These are phyloP conservation scores for Python bivittatus DNA, from an alignment of 2,113 vertebrate genomes.

Conservation along the genomic window DNA sequence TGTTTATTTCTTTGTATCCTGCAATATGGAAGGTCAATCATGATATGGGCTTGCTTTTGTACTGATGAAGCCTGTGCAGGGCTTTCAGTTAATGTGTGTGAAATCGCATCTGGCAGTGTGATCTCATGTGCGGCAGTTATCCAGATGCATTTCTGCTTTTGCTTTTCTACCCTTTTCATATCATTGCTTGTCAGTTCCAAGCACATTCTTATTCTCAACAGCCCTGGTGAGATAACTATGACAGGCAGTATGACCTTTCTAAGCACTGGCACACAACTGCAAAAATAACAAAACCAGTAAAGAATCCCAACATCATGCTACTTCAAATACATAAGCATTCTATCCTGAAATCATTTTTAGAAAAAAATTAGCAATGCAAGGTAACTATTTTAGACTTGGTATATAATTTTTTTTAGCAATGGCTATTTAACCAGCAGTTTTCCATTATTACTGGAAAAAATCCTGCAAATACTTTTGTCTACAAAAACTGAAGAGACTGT, in stretches of 20 bases:
- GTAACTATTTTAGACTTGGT: slow-evolving; percentile 31
- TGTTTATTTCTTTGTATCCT: not conserved
- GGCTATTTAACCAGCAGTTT: not conserved
- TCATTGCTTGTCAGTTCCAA: slow-evolving; percentile 55
- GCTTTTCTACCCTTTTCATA: slow-evolving; percentile 55
- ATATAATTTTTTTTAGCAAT: not conserved
- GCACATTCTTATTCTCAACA: slow-evolving; percentile 52
- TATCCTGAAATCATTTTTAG: slow-evolving; percentile 3
- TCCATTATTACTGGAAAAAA: not conserved
- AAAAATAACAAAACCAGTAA: slow-evolving; percentile 51
- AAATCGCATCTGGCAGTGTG: slow-evolving; percentile 34
- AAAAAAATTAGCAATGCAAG: slow-evolving; percentile 17
- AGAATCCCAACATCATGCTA: slow-evolving; percentile 30
- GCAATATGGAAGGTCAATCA: not conserved
- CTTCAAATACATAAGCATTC: slow-evolving; percentile 39
- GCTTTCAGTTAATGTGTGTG: slow-evolving; percentile 29
- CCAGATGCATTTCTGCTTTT: slow-evolving; percentile 42
- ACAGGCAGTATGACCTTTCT: slow-evolving; percentile 61
- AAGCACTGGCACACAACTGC: slow-evolving; percentile 18
- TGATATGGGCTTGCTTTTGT: not conserved
- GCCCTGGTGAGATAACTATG: slow-evolving; percentile 49
- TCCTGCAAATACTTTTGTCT: not conserved
- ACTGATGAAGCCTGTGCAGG: not conserved
- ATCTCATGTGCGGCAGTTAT: slow-evolving; percentile 22
- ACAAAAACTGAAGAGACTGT: not conserved